Conservation (phyloP, 1,140 invertebrate genomes). For the Leptopilina boulardi region DNA sequence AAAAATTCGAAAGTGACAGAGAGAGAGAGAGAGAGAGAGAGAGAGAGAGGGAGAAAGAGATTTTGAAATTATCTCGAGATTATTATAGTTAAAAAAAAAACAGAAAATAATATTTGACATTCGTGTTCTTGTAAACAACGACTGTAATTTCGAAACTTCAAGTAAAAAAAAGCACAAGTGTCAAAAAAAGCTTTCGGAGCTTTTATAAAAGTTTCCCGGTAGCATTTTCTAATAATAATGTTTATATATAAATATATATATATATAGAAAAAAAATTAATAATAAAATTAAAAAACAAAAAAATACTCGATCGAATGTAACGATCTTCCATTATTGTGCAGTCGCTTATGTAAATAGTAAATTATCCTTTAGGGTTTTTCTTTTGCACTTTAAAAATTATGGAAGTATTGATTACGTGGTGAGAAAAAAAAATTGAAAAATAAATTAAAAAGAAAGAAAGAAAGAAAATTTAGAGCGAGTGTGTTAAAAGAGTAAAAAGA, state of each 20-base stretch:
- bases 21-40: no score
- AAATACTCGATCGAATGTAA: background rate
- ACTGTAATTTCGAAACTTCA: background rate
- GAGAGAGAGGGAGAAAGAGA: background rate
- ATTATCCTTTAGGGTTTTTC: conserved; percentile 45
- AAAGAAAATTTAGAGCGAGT: conserved; percentile 41
- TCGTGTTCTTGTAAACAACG: conserved; percentile 14
- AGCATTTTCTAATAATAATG: background rate
- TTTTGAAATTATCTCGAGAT: background rate
- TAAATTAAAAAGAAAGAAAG: conserved; percentile 34
- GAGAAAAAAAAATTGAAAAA: background rate
- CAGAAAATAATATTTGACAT: background rate
- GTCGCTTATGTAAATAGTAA: conserved; percentile 59
- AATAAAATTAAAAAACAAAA: background rate
- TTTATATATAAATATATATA: background rate
- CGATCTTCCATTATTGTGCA: background rate
- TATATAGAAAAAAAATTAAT: background rate
- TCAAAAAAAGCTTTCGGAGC: background rate
- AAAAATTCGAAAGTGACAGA: no score
- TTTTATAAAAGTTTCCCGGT: background rate
- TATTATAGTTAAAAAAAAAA: background rate
- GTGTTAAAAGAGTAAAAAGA: conserved; percentile 43
- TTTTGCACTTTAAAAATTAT: conserved; percentile 6
- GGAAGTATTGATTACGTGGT: background rate
- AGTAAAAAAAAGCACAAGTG: background rate